Evolutionary conservation across 2,797 vertebrate species (phyloP), one percentile per base, ranked within the genome.

Genomic region (Chaunax sp.): DNA sequence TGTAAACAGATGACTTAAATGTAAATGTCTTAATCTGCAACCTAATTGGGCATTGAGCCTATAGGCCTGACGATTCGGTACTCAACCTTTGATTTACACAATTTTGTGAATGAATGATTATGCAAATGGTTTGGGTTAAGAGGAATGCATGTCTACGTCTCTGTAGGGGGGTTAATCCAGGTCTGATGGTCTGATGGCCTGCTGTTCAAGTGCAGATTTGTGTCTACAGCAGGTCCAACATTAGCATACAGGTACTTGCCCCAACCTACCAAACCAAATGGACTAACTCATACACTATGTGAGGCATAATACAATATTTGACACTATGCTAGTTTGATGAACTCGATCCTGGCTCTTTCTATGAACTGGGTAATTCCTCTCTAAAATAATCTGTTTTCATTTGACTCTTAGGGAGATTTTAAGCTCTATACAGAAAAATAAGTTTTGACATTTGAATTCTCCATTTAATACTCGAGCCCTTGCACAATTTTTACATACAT

Each of bases 151-250:
- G 13, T 69, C 26, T 46, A 67, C 61, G 40, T 40, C 9, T 25
- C 16, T 22, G 43, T 15, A 61, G 22, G 3, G 3, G 57, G 64
- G 57, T 20, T 15, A 22, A 57, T 83, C 51, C 50, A 68, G 38
- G 44, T 33, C 38, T 58, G 64, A 84, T 59, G 38, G 44, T 33
- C 38, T 58, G 64, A 84, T 59, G 64, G 64, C 7, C 52, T 0
- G 7, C 54, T 77, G 72, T 87, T 90, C 46, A 86, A 4, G 22
- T 77, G 81, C 71, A 83, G 75, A 89, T 83, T 62, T 51, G 14
- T 53, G 43, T 76, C 58, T 57, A 46, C 43, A 64, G 23, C 7
- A 40, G 19, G 26, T 23, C 25, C 23, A 15, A 12, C 56, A 62
- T 89, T 83, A 65, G 22, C 82, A 83, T 77, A 14, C 3, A 28